phyloP scores from a whole-genome alignment of 2,888 invertebrate species.

The Lysandra bellargus region DNA sequence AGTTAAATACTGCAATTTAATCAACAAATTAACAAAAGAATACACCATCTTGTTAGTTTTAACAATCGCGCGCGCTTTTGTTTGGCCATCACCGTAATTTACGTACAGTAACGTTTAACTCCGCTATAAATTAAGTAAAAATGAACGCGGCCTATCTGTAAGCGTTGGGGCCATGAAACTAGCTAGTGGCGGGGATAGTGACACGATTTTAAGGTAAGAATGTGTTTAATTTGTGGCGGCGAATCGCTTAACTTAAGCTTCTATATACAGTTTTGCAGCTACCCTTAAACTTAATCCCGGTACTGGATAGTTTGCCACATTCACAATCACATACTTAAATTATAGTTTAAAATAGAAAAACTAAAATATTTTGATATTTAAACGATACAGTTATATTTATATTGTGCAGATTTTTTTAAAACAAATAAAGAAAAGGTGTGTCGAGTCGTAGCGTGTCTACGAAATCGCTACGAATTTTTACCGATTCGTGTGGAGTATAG shows the following conservation, averaged over 20 bases:
- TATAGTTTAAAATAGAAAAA: no score
- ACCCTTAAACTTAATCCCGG: no score
- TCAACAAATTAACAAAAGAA: background rate
- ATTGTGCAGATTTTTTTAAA: no score
- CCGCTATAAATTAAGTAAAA: constrained; percentile 13
- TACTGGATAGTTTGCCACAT: no score
- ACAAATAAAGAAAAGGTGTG: no score
- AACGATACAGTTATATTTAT: no score
- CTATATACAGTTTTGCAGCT: no score
- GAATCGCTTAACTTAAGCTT: no score
- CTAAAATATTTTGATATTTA: no score
- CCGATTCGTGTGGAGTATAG: background rate
- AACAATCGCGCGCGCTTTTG: background rate
- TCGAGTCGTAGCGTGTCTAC: background rate
- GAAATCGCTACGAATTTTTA: background rate
- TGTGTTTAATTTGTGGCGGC: no score
- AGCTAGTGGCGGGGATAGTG: background rate
- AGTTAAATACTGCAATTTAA: no score
- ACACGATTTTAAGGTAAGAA: background rate
- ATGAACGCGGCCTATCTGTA: background rate
- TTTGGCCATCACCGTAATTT: background rate
- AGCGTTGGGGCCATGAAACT: background rate
- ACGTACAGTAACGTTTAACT: background rate
- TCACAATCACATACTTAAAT: no score
- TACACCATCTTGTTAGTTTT: background rate